phyloP scores from a whole-genome alignment of 2,888 invertebrate genomes.

The Philereme transversata region DNA sequence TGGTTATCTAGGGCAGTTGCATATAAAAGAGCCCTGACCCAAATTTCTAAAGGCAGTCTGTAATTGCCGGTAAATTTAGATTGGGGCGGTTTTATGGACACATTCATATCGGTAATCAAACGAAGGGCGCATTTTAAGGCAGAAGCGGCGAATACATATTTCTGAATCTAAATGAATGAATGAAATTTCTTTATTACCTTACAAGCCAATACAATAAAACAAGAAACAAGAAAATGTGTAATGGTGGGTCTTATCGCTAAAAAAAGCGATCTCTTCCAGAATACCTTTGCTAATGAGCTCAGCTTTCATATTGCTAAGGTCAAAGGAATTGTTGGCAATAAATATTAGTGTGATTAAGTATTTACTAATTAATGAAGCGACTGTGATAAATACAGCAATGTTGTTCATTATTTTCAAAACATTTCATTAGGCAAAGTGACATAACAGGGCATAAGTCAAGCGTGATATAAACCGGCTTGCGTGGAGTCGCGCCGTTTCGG shows the following conservation, averaged over 20 bases:
- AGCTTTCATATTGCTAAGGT: too few species aligned
- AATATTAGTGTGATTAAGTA: not conserved
- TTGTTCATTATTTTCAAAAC: slow-evolving; percentile 15
- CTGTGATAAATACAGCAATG: slow-evolving; percentile 15
- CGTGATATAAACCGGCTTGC: slow-evolving; percentile 15
- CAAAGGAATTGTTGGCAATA: too few species aligned
- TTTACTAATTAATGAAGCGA: slow-evolving; percentile 9
- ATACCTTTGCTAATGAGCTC: too few species aligned
- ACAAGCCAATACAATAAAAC: too few species aligned
- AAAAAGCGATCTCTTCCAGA: too few species aligned
- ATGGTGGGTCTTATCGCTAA: too few species aligned
- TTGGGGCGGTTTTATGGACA: not conserved
- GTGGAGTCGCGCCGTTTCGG: slow-evolving; percentile 19
- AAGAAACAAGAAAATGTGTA: too few species aligned
- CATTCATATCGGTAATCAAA: not conserved
- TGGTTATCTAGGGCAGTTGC: slow-evolving; percentile 4
- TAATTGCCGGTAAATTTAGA: not conserved
- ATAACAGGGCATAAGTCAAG: slow-evolving; percentile 3
- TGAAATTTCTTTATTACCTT: too few species aligned
- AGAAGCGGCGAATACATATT: too few species aligned
- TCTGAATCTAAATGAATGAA: too few species aligned
- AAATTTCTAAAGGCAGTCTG: slow-evolving; percentile 4
- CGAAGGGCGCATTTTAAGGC: too few species aligned
- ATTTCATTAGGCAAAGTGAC: slow-evolving; percentile 17
- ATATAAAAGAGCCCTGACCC: slow-evolving; percentile 8